Evolutionary conservation across 2,113 vertebrate species (phyloP), one percentile per base, ranked within the genome.

Genomic region (Phalacrocorax pelagicus): DNA sequence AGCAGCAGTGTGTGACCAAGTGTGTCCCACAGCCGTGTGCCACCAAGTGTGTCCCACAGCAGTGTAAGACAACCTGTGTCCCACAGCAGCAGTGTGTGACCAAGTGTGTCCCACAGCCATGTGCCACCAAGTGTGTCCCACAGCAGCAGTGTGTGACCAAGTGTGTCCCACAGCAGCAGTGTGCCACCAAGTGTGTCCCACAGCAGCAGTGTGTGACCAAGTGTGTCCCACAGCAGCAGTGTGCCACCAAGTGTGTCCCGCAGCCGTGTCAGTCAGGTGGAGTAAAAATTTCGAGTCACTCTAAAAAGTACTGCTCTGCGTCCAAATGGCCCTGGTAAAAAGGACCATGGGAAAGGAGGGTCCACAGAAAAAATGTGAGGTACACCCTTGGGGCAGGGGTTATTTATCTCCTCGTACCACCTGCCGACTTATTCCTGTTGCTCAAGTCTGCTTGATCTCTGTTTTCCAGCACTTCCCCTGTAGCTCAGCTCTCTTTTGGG

Each of bases 281-380:
- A 18, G 86, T 96, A 9, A 96, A 96, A 67, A 63, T 96, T 52
- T 96, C 93, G 2, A 95, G 82, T 32, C 93, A 95, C 4, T 12
- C 38, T 9, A 96, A 94, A 6, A 96, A 95, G 9, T 95, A 75
- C 75, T 32, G 66, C 82, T 96, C 95, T 4, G 95, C 86, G 0
- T 27, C 95, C 61, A 95, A 94, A 38, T 95, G 95, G 93, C 95
- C 93, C 26, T 97, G 95, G 93, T 96, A 74, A 67, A 26, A 32
- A 24, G 27, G 5, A 34, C 5, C 0, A 0, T 11, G 61, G 30
- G 6, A 27, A 6, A 11, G 15, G 36, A 55, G 78, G 9, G 8
- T 22, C 62, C 62, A 7, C 2, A 17, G 67, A 26, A 67, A 55
- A 52, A 34, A 22, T 19, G 4, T 0, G 3, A 87, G 42, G 63